A percentile compares a stretch with the other conserved stretches of the same genome.
These are phyloP conservation scores for Drosophila eugracilis DNA, from an alignment of 1,140 invertebrate genomes.

Conservation along the genomic window DNA sequence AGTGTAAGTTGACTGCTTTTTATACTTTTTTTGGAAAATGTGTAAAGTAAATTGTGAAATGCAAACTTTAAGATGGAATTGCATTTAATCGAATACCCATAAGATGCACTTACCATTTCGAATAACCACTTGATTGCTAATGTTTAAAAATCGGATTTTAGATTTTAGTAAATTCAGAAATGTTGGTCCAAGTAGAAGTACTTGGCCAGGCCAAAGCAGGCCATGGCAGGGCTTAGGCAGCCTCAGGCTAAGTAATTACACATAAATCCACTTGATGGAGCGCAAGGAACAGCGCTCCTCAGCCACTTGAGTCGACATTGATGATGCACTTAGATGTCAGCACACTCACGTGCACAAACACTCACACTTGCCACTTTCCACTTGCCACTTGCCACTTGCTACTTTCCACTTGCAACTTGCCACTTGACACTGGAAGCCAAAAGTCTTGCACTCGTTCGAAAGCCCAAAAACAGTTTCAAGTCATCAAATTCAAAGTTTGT, in stretches of 20 bases:
- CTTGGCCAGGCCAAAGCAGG: too few species aligned
- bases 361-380: slow-evolving; percentile 2
- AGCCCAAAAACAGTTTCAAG: slow-evolving; percentile 51
- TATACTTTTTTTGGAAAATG: too few species aligned
- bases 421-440: slow-evolving; percentile 60
- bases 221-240: too few species aligned
- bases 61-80: too few species aligned
- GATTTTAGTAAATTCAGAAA: background rate
- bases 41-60: too few species aligned
- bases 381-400: slow-evolving; percentile 1
- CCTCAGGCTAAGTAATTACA: slow-evolving; percentile 29
- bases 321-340: slow-evolving; percentile 42
- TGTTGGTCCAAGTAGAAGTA: background rate
- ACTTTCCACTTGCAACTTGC: slow-evolving; percentile 13
- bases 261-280: slow-evolving; percentile 30
- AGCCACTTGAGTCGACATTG: slow-evolving; percentile 28
- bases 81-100: background rate
- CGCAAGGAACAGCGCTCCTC: slow-evolving; percentile 6
- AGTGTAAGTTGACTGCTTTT: too few species aligned
- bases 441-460: slow-evolving; percentile 43
- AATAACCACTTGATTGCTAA: background rate
- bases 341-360: slow-evolving; percentile 19
- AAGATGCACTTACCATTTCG: too few species aligned
- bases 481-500: slow-evolving; percentile 58
- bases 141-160: background rate